Conservation (phyloP, 1,140 invertebrate genomes). For the Zaprionus camerounensis region DNA sequence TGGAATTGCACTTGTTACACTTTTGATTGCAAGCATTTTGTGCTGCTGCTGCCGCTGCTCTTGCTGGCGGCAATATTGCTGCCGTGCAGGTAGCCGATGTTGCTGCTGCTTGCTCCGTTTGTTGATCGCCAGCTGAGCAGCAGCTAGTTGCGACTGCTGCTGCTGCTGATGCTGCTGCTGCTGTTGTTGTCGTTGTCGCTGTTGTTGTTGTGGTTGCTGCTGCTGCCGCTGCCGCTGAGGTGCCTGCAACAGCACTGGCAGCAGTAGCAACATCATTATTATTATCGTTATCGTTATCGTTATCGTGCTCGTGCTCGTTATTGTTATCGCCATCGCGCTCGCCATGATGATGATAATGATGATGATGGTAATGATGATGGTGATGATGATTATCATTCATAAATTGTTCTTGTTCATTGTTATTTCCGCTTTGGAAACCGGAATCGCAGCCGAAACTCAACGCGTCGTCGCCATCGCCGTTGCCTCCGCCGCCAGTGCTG, state of each 20-base stretch:
- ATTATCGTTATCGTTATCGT: constrained; percentile 33
- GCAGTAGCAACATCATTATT: constrained; percentile 21
- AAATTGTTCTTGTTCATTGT: constrained; percentile 77
- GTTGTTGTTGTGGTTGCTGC: constrained; percentile 3
- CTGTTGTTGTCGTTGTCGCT: background rate
- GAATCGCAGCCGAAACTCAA: constrained; percentile 65
- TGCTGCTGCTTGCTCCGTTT: constrained; percentile 37
- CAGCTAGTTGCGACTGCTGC: constrained; percentile 21
- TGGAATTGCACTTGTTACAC: constrained; percentile 78
- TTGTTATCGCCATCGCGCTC: constrained; percentile 26
- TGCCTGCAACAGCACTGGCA: background rate
- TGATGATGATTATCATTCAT: constrained; percentile 72
- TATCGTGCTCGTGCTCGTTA: constrained; percentile 17
- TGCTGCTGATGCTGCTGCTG: constrained; percentile 25
- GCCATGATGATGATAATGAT: constrained; percentile 57
- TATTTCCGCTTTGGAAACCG: constrained; percentile 80
- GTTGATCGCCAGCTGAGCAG: constrained; percentile 33
- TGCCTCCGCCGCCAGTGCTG: background rate
- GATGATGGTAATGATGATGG: constrained; percentile 64
- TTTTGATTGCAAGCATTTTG: constrained; percentile 65
- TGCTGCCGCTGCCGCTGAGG: constrained; percentile 7
- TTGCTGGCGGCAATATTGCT: constrained; percentile 50
- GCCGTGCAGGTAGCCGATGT: constrained; percentile 33
- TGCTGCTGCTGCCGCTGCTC: constrained; percentile 12
- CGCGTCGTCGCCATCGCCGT: constrained; percentile 24